A percentile compares a stretch with the other conserved stretches of the same genome.
These are phyloP conservation scores for Botia kubotai DNA, from an alignment of 2,797 vertebrate species.

Conservation along the genomic window DNA sequence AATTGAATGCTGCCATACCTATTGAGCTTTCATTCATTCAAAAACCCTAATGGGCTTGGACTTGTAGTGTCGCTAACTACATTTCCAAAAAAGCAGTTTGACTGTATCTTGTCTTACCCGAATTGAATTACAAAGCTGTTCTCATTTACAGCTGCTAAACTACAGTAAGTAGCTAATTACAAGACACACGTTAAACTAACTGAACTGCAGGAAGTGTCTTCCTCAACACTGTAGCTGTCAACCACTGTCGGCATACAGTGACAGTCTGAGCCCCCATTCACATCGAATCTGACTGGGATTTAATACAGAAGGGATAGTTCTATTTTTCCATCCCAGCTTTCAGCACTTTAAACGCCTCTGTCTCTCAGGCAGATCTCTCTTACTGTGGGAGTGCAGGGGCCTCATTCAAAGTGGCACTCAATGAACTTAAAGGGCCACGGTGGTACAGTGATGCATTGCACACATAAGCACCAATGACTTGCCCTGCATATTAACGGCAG, in stretches of 20 bases:
- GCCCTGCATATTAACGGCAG: constrained; percentile 63
- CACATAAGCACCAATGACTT: constrained; percentile 64
- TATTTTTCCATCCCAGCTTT: constrained; percentile 54
- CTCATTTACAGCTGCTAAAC: no score
- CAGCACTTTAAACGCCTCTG: constrained; percentile 63
- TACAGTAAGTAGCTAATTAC: neutral
- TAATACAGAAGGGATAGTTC: constrained; percentile 65
- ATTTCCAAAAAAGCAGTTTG: no score
- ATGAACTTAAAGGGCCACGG: constrained; percentile 71
- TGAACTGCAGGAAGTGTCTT: neutral
- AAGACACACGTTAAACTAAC: neutral
- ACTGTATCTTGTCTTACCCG: no score
- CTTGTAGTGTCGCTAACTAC: no score
- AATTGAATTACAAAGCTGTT: neutral
- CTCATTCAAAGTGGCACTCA: constrained; percentile 71
- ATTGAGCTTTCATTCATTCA: neutral
- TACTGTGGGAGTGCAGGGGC: constrained; percentile 65
- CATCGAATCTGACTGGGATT: constrained; percentile 64
- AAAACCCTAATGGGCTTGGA: neutral
- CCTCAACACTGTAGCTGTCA: neutral
- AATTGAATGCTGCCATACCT: no score
- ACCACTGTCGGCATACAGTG: neutral
- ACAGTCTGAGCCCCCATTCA: constrained; percentile 22
- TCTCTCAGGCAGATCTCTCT: constrained; percentile 72
- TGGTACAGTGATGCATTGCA: constrained; percentile 67